Evolutionary conservation across 2,113 vertebrate genomes (phyloP).

Genomic region (Lepus timidus): DNA sequence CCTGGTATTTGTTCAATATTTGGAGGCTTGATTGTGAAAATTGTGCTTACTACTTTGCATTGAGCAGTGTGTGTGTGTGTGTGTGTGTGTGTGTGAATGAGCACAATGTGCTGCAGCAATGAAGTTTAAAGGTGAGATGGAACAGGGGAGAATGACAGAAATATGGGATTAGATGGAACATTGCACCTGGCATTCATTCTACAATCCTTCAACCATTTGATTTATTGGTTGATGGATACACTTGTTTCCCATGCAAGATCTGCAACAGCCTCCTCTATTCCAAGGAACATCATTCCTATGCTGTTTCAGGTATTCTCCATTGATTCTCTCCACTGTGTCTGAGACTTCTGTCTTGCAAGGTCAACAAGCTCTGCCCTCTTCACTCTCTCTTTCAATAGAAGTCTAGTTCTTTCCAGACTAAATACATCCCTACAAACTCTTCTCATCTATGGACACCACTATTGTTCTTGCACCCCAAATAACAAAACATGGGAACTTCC

Average conservation of each 20-base stretch:
- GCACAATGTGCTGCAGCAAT: no score
- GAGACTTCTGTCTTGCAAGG: neutral
- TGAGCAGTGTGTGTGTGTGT: neutral
- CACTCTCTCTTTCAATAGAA: neutral
- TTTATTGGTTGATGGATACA: neutral
- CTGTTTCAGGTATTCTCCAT: neutral
- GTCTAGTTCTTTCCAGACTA: neutral
- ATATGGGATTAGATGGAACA: neutral
- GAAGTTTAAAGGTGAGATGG: neutral
- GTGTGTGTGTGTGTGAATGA: no score
- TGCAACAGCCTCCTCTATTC: no score
- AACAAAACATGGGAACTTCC: neutral
- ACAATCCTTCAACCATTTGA: neutral
- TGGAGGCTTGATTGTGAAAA: neutral
- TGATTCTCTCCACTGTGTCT: neutral
- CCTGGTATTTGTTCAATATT: neutral
- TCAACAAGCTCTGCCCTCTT: neutral
- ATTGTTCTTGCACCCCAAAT: neutral
- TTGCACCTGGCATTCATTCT: neutral
- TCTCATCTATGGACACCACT: neutral
- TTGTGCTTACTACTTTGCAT: no score
- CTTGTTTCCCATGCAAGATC: neutral
- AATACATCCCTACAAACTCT: neutral
- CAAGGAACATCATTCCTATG: accelerated
- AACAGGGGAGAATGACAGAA: neutral